Percentiles rank a stretch among this genome's conserved stretches.
Conservation (phyloP, 2,888 invertebrate genomes). For the Prenolepis imparis region DNA sequence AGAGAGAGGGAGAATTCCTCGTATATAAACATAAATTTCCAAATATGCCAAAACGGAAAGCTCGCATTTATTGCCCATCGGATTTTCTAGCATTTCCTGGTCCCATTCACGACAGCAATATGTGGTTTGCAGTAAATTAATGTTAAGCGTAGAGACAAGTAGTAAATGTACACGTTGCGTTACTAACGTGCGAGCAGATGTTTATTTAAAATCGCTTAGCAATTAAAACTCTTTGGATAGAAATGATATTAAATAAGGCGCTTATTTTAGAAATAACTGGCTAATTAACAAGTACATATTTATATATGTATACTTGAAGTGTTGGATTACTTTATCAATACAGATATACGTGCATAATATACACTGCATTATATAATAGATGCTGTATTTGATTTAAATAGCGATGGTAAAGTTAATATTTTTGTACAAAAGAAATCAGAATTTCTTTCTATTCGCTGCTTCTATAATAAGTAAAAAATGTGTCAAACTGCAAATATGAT, state of each 20-base stretch:
- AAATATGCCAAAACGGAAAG: slow-evolving; percentile 33
- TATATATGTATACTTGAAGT: background rate
- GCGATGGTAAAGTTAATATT: background rate
- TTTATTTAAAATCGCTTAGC: slow-evolving; percentile 22
- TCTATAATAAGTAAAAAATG: no score
- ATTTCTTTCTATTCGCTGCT: no score
- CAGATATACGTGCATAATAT: background rate
- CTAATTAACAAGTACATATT: background rate
- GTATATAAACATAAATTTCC: slow-evolving; percentile 30
- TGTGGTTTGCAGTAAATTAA: slow-evolving; percentile 74
- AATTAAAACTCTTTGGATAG: background rate
- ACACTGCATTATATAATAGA: background rate
- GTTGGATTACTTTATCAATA: background rate
- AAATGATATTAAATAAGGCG: slow-evolving; percentile 3
- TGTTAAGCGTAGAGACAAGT: slow-evolving; percentile 42
- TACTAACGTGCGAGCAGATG: background rate
- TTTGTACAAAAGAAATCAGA: background rate
- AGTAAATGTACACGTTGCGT: background rate
- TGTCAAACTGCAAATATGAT: background rate
- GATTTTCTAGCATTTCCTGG: slow-evolving; percentile 65
- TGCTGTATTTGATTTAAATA: background rate
- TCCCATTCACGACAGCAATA: slow-evolving; percentile 61
- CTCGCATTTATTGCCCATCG: slow-evolving; percentile 70
- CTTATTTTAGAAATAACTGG: background rate
- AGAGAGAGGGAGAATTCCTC: slow-evolving; percentile 15